Evolutionary conservation across 2,113 vertebrate genomes (phyloP), one percentile per base, ranked within the genome.

Genomic region (Aramus guarauna): DNA sequence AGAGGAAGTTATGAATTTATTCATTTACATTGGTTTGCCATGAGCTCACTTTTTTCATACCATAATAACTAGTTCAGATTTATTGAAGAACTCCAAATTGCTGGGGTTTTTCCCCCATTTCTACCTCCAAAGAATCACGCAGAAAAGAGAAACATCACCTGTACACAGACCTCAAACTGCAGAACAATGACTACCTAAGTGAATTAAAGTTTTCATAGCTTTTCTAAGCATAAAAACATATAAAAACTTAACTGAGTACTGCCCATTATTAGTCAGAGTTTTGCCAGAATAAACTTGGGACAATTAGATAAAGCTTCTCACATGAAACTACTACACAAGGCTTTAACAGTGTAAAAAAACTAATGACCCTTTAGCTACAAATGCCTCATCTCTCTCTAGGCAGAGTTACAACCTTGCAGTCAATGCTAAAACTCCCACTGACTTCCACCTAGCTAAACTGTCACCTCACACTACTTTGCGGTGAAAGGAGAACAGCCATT

Each of bases 21-120:
- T 74, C 50, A 89, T 89, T 82, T 94, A 82, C 75, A 93, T 79
- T 62, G 82, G 77, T 66, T 94, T 45, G 48, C 77, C 90, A 91
- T 60, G 41, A 94, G 67, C 77, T 92, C 41, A 47, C 37, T 81
- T 85, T 91, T 95, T 72, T 97, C 87, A 72, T 18, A 56, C 29
- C 12, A 29, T 53, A 94, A 68, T 37, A 64, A 76, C 47, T 66
- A 95, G n/a, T 27, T 74, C 68, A 90, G 39, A 74, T 50, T 72
- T 17, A 41, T 34, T 52, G 53, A 85, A 78, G 21, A 76, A 52
- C 26, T 92, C 27, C 59, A 85, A 43, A 50, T 72, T 64, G 16
- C 13, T 75, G n/a, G n/a, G n/a, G 23, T 39, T 62, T 32, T 62
- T 85, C 50, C 55, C 20, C 37, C 32, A 68, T 73, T 93, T 64